Evolutionary conservation across 2,113 vertebrate genomes (phyloP), one percentile per base, ranked within the genome.

Genomic region (Caloenas nicobarica): DNA sequence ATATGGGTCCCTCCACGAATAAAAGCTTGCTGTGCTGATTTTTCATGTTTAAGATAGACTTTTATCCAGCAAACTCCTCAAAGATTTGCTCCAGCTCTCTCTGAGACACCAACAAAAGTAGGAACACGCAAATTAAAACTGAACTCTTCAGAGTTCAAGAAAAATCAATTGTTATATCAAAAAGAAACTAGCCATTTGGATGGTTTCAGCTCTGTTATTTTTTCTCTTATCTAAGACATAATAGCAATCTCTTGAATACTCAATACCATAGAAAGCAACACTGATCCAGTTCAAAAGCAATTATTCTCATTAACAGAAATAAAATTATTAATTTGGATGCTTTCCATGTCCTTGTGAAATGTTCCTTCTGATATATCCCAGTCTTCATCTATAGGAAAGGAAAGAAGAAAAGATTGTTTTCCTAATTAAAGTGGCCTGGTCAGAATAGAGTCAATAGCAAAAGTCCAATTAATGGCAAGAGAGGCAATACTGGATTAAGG

Each of bases 271-370:
- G 61, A 80, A 93, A 79, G 14, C 56, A 84, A 53, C 50, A 57
- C 3, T 0, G 1, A 57, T 78, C 11, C 31, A 60, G 51, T 77
- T 91, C 65, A 58, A 81, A 90, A 81, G 36, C 13, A 71, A 40
- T 62, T 91, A 44, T 89, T 76, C 62, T 86, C 42, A 91, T 81
- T 76, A 68, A 58, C 19, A 83, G 31, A 89, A 86, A 71, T 74
- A 68, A 88, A 78, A 46, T 68, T 85, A 85, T 56, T 80, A 93
- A 77, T 91, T 14, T 51, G n/a, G 88, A 68, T 53, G 25, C 3
- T 88, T 84, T 80, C 61, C 2, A 2, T 80, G 56, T 60, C 33
- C 54, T 68, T 74, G 44, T 70, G 44, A 88, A 80, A 77, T 74
- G 84, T 22, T 16, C 38, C 48, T 74, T 81, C 51, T 83, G n/a